Evolutionary conservation across 2,113 vertebrate species (phyloP), one percentile per base, ranked within the genome.

Genomic region (Sigmodon hispidus): DNA sequence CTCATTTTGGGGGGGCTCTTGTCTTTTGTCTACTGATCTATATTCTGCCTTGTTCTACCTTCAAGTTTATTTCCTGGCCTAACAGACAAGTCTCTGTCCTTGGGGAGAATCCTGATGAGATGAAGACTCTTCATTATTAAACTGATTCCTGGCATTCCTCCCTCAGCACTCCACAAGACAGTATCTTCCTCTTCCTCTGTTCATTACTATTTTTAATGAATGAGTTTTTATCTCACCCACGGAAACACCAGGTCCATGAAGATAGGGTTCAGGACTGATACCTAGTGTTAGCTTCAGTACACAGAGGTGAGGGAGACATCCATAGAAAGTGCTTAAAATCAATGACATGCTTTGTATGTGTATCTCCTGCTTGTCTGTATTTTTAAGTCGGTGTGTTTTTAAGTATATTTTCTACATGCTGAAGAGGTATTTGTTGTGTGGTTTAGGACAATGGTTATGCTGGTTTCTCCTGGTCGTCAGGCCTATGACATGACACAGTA

Each of bases 331-430:
- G 12, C 72, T 86, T 72, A 59, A 36, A 67, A 81, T 57, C 26
- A n/a, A n/a, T 52, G 40, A n/a, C 3, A 43, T 76, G 75, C 89
- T 73, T 94, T 84, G n/a, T 70, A 48, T 95, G 57, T 75, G 36
- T 79, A 57, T 79, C 69, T 95, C 75, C 45, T 84, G 55, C 77
- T 87, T 94, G 79, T 84, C 7, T 93, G 6, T 87, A 89, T 77
- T 87, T 91, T 83, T 79, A 24, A 69, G 83, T 69, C 26, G 45
- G 24, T 94, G 65, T 95, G 69, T 91, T 34, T 91, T 70, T 59
- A 72, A 12, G 45, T 84, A 31, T 86, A 61, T 73, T 75, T 91
- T 61, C 79, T 36, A 40, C 45, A 36, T 21, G 31, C 52, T 80
- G 59, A 22, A 70, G 63, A 84, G 86, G n/a, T 70, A 45, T 45